Evolutionary conservation across 2,888 invertebrate species (phyloP).

Genomic region (Orthonevra nobilis): DNA sequence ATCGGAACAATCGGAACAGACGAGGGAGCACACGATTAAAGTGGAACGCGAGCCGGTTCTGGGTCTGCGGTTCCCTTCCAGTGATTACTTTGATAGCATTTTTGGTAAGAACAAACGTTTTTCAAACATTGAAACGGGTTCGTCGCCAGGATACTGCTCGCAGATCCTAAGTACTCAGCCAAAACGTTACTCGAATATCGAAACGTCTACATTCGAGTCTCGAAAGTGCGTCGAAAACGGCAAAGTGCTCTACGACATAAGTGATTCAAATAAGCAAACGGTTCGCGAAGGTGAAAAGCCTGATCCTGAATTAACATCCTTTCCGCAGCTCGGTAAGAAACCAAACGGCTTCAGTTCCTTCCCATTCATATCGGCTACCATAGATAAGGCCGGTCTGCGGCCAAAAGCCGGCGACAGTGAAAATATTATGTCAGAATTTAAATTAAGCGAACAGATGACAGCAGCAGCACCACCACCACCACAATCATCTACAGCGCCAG

Average conservation of each 20-base stretch:
- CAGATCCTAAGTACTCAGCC: constrained; percentile 72
- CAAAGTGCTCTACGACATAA: constrained; percentile 76
- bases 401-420: constrained; percentile 51
- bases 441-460: constrained; percentile 75
- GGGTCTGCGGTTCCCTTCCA: constrained; percentile 73
- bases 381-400: constrained; percentile 18
- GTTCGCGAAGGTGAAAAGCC: constrained; percentile 72
- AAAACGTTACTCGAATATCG: constrained; percentile 79
- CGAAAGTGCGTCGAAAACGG: constrained; percentile 79
- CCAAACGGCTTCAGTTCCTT: constrained; percentile 9
- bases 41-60: constrained; percentile 40
- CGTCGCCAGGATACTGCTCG: constrained; percentile 66
- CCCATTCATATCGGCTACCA: constrained; percentile 26
- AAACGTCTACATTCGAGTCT: constrained; percentile 76
- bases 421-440: constrained; percentile 78
- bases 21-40: constrained; percentile 20
- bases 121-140: constrained; percentile 76
- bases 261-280: constrained; percentile 74
- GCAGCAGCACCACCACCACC: constrained; percentile 59
- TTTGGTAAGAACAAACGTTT: constrained; percentile 77
- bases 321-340: constrained; percentile 16
- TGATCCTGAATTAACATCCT: constrained; percentile 10
- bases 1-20: constrained; percentile 31
- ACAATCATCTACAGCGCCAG: constrained; percentile 54
- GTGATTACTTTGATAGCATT: constrained; percentile 74